phyloP scores from a whole-genome alignment of 2,888 invertebrate species.

The Buathra laborator region DNA sequence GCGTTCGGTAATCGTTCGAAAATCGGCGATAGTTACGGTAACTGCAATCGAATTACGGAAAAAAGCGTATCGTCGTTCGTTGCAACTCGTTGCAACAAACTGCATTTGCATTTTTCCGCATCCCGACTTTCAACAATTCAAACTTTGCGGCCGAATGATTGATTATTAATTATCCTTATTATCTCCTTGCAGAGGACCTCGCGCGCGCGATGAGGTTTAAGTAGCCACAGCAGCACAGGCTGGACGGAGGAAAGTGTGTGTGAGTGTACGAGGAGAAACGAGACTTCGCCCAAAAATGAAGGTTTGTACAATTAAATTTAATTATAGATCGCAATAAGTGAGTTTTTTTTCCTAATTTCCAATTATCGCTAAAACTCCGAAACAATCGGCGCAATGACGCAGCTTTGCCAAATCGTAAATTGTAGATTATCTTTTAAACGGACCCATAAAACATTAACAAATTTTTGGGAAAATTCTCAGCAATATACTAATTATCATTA shows the following conservation, averaged over 20 bases:
- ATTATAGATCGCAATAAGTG: not conserved
- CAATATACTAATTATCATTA: too few species aligned
- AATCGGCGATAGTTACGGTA: conserved; percentile 4
- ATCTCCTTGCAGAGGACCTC: conserved; percentile 45
- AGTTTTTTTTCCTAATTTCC: not conserved
- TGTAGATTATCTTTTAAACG: too few species aligned
- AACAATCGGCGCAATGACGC: too few species aligned
- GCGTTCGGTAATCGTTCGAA: not conserved
- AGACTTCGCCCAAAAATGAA: conserved; percentile 59
- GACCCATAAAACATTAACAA: too few species aligned
- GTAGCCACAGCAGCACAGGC: conserved; percentile 55
- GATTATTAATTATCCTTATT: conserved; percentile 32
- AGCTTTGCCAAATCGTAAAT: too few species aligned
- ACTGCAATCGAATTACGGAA: not conserved
- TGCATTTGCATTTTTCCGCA: not conserved
- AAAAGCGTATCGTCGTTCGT: not conserved
- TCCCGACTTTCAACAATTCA: not conserved
- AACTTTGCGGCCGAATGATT: conserved; percentile 20
- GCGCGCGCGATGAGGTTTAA: conserved; percentile 60
- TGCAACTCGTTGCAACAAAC: not conserved
- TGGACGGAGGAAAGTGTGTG: conserved; percentile 54
- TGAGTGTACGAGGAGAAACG: conserved; percentile 36
- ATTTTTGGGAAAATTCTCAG: too few species aligned
- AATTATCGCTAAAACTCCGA: not conserved
- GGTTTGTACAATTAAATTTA: conserved; percentile 35